Conservation (phyloP, 2,797 vertebrate genomes). For the Coendou prehensilis region DNA sequence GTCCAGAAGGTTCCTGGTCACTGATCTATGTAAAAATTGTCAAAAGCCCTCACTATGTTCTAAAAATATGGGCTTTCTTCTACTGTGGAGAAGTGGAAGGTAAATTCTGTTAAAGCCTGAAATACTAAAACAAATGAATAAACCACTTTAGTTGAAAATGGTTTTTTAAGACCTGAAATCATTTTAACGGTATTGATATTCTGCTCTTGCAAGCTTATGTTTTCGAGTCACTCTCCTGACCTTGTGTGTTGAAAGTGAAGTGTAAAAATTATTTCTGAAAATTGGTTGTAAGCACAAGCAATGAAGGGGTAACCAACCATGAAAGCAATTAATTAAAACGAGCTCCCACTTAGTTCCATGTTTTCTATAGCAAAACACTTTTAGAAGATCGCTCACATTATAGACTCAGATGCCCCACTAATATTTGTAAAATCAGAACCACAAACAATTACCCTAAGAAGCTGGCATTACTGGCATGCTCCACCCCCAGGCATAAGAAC, state of each 20-base stretch:
- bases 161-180: not conserved
- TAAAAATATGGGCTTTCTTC: constrained; percentile 17
- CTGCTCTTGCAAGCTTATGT: not conserved
- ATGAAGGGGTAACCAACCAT: constrained; percentile 6
- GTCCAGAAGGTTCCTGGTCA: not conserved
- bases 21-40: not conserved
- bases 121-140: constrained; percentile 7
- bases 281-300: constrained; percentile 45
- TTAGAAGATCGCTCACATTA: constrained; percentile 36
- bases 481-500: not conserved
- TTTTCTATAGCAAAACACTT: constrained; percentile 1
- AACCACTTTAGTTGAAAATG: not conserved
- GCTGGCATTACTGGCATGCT: not conserved
- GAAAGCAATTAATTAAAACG: constrained; percentile 54
- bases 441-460: not conserved
- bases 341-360: not conserved
- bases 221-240: constrained; percentile 38
- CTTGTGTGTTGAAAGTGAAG: constrained; percentile 1
- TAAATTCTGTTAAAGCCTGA: not conserved
- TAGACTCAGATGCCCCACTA: not conserved
- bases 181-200: not conserved
- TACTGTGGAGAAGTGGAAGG: not conserved
- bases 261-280: constrained; percentile 48
- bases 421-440: constrained; percentile 28
- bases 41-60: not conserved